phyloP scores from a whole-genome alignment of 1,140 invertebrate genomes.

The Magallana angulata region DNA sequence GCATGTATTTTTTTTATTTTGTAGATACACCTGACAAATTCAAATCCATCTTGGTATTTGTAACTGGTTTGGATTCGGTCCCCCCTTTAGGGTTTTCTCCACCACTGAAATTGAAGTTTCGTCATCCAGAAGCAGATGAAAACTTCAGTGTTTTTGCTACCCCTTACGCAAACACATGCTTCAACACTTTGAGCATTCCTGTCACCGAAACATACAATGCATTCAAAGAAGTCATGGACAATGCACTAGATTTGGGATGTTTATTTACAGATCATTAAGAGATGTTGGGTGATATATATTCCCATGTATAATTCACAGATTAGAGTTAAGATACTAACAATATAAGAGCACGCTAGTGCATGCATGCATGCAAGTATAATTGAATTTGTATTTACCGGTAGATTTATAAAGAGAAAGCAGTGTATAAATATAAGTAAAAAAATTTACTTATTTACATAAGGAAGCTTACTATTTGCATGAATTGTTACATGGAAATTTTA shows the following conservation, averaged over 20 bases:
- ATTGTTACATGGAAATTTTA: background rate
- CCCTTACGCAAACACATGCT: constrained; percentile 4
- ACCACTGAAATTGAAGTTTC: background rate
- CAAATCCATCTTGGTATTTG: background rate
- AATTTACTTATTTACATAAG: no score
- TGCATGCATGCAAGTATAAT: background rate
- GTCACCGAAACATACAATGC: constrained; percentile 16
- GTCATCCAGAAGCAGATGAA: constrained; percentile 12
- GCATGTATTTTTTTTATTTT: background rate
- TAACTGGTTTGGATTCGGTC: constrained; percentile 5
- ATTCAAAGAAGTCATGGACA: constrained; percentile 13
- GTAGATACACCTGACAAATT: constrained; percentile 18
- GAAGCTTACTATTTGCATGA: background rate
- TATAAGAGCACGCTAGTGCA: background rate
- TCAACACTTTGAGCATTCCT: constrained; percentile 17
- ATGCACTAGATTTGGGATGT: constrained; percentile 2
- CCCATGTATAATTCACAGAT: no score
- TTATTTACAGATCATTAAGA: constrained; percentile 14
- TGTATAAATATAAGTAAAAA: background rate
- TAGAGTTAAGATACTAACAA: no score
- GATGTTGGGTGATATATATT: background rate
- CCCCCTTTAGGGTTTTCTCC: constrained; percentile 25
- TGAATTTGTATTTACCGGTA: background rate
- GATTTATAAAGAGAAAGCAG: background rate
- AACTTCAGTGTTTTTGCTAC: constrained; percentile 1